phyloP scores from a whole-genome alignment of 1,140 invertebrate genomes.

The Meloidogyne exigua region DNA sequence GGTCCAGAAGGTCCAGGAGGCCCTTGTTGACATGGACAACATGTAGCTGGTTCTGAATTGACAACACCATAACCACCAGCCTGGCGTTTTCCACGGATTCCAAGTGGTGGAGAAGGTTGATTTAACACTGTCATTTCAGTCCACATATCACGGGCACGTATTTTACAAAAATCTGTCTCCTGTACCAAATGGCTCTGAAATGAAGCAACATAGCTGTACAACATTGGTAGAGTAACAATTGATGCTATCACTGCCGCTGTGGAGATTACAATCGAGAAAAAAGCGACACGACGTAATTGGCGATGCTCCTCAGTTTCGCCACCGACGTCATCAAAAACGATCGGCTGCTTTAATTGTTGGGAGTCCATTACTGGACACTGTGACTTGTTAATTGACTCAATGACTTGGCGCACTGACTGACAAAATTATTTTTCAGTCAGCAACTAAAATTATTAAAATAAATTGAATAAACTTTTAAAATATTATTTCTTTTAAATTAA shows the following conservation, averaged over 20 bases:
- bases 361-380: neutral
- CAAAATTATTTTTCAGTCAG: neutral
- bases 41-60: conserved; percentile 35
- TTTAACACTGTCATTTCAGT: conserved; percentile 59
- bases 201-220: conserved; percentile 62
- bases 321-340: conserved; percentile 30
- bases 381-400: conserved; percentile 1
- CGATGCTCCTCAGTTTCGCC: conserved; percentile 50
- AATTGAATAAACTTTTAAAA: no score
- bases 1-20: conserved; percentile 54
- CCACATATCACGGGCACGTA: conserved; percentile 63
- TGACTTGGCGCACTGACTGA: neutral
- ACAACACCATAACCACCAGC: conserved; percentile 45
- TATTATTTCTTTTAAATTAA: neutral
- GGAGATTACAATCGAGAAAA: conserved; percentile 53
- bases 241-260: conserved; percentile 56
- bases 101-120: conserved; percentile 16
- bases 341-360: conserved; percentile 38
- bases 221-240: conserved; percentile 61
- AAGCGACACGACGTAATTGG: conserved; percentile 58
- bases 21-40: conserved; percentile 58
- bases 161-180: conserved; percentile 63
- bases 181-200: conserved; percentile 61
- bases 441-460: neutral
- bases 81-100: neutral